phyloP scores from a whole-genome alignment of 2,888 invertebrate genomes.

The Mesoligia furuncula region DNA sequence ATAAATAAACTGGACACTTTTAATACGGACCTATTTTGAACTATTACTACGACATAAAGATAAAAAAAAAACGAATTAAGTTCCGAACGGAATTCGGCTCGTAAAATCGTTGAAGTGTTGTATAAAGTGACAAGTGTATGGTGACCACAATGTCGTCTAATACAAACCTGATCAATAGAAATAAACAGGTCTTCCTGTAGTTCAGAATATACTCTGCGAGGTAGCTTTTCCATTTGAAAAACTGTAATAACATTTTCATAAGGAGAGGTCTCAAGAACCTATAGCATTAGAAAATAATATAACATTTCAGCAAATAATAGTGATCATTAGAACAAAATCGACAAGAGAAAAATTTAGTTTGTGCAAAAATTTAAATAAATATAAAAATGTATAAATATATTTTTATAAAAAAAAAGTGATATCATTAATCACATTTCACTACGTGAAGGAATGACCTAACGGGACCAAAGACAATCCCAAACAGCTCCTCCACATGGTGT shows the following conservation, averaged over 20 bases:
- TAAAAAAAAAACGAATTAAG: conserved; percentile 76
- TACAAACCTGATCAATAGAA: background rate
- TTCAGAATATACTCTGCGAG: background rate
- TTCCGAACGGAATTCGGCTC: conserved; percentile 75
- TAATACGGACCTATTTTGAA: conserved; percentile 86
- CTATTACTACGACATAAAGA: conserved; percentile 85
- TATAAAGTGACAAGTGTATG: conserved; percentile 72
- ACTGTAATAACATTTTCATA: background rate
- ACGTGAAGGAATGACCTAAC: background rate
- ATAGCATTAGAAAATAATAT: background rate
- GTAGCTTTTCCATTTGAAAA: background rate
- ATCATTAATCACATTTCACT: background rate
- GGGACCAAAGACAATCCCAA: conserved; percentile 11
- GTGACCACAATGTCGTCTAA: conserved; percentile 64
- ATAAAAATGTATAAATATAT: no score
- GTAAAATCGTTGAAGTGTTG: conserved; percentile 74
- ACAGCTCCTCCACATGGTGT: conserved; percentile 56
- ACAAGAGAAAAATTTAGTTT: background rate
- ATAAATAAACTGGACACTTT: conserved; percentile 86
- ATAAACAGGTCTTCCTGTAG: background rate
- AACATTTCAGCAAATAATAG: background rate
- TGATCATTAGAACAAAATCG: background rate
- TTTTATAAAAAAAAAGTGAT: no score
- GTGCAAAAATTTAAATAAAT: background rate
- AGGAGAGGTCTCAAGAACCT: background rate